These are phyloP conservation scores for Cephus spinipes DNA, from an alignment of 2,888 invertebrate genomes.

Conservation along the genomic window DNA sequence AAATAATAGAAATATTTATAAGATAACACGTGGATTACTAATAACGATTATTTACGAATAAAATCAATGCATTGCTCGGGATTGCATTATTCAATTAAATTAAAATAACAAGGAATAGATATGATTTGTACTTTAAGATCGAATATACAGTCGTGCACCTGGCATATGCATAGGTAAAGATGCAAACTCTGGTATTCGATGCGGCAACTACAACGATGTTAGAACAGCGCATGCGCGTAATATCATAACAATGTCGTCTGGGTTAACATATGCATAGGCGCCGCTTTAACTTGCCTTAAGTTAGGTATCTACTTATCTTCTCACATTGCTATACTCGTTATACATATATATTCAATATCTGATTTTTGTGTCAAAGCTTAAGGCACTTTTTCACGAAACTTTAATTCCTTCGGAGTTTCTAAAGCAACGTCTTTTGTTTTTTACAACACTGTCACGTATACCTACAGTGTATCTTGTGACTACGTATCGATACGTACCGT, in stretches of 20 bases:
- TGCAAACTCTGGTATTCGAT: not conserved
- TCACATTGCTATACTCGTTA: not conserved
- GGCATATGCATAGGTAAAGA: not conserved
- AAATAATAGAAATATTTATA: not conserved
- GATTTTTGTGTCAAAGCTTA: not conserved
- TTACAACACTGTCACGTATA: not conserved
- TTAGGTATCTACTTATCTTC: not conserved
- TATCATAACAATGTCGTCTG: not conserved
- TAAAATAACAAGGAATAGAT: not conserved
- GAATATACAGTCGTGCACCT: not conserved
- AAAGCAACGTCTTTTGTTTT: not conserved
- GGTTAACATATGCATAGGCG: not conserved
- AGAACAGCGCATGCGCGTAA: not conserved
- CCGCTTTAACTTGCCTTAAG: not conserved
- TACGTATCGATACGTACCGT: slow-evolving; percentile 3
- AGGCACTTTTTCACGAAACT: not conserved
- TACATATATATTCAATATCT: not conserved
- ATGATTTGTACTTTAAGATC: not conserved
- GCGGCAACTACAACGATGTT: not conserved
- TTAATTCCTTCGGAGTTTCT: not conserved
- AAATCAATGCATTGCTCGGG: not conserved
- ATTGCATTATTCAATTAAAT: not conserved
- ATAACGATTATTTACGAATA: not conserved
- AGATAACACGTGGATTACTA: not conserved
- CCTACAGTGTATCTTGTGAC: not conserved